Conservation (phyloP, 2,113 vertebrate species). For the Pyrgilauda ruficollis region DNA sequence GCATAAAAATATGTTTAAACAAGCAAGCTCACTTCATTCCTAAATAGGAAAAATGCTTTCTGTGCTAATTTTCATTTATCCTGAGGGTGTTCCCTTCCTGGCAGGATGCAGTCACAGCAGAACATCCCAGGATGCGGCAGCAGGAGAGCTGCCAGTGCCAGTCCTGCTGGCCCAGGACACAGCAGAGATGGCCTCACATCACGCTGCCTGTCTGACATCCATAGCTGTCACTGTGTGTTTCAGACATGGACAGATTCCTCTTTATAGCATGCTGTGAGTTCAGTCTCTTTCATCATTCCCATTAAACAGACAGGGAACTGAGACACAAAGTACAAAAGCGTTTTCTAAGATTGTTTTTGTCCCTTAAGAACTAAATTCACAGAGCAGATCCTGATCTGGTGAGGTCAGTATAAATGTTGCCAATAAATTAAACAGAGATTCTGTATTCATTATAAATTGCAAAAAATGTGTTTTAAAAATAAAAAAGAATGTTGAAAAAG, state of each 20-base stretch:
- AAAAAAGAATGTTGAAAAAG: background rate
- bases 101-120: background rate
- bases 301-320: background rate
- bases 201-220: background rate
- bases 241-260: background rate
- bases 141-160: background rate
- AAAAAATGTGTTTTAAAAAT: background rate
- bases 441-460: background rate
- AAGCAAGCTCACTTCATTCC: background rate
- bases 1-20: background rate
- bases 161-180: background rate
- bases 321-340: background rate
- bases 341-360: background rate
- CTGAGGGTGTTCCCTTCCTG: accelerated
- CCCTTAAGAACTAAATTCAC: background rate
- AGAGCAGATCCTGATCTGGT: background rate
- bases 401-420: background rate
- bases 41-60: background rate
- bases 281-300: background rate
- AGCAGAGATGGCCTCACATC: accelerated
- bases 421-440: background rate
- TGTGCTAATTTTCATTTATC: background rate
- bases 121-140: accelerated
- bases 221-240: background rate
- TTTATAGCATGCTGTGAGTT: background rate